Evolutionary conservation across 2,888 invertebrate genomes (phyloP).

Genomic region (Melipona bicolor): DNA sequence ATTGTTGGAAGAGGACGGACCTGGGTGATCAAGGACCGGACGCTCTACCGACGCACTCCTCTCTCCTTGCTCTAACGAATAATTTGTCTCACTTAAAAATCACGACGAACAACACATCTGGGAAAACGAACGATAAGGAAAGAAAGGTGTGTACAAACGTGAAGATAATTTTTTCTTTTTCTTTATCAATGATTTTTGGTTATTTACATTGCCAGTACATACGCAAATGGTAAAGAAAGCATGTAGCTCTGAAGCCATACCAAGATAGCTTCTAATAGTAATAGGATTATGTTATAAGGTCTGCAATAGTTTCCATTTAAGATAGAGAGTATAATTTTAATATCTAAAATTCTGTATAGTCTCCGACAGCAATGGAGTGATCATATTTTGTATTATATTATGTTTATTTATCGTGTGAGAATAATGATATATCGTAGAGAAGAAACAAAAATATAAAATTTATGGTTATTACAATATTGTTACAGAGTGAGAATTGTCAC

Average conservation of each 20-base stretch:
- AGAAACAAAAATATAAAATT: not conserved
- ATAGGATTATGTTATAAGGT: constrained; percentile 72
- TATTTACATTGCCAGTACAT: constrained; percentile 6
- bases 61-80: constrained; percentile 88
- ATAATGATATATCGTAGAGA: not conserved
- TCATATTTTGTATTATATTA: not conserved
- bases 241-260: constrained; percentile 69
- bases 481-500: constrained; percentile 87
- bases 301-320: constrained; percentile 18
- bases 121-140: constrained; percentile 84
- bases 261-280: constrained; percentile 68
- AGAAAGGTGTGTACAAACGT: constrained; percentile 81
- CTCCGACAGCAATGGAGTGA: no score
- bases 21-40: constrained; percentile 89
- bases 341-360: not conserved
- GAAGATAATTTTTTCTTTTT: not conserved
- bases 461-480: constrained; percentile 32
- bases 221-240: constrained; percentile 51
- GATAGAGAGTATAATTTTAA: constrained; percentile 2
- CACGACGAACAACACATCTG: constrained; percentile 83
- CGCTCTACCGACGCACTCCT: constrained; percentile 88
- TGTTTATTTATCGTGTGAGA: not conserved
- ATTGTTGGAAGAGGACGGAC: constrained; percentile 91
- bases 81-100: constrained; percentile 87
- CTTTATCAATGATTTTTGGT: constrained; percentile 14